Evolutionary conservation across 2,888 invertebrate species (phyloP).

Genomic region (Nymphalis c-album): DNA sequence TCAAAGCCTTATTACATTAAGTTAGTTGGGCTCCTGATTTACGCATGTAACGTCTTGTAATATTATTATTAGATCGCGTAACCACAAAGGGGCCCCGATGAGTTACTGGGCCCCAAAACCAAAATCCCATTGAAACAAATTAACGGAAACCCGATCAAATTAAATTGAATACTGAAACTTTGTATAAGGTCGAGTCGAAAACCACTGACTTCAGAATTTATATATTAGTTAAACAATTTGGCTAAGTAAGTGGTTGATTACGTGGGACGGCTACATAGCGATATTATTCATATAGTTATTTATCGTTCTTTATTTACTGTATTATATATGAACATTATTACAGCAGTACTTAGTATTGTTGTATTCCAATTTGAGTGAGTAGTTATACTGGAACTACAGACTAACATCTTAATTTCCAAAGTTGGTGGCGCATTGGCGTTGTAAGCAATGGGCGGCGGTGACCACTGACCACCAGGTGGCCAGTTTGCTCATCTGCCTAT

Average conservation of each 20-base stretch:
- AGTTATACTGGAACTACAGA: too few relatives aligned
- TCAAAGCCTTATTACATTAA: conserved; percentile 27
- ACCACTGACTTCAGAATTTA: conserved; percentile 61
- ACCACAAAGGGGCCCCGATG: conserved; percentile 45
- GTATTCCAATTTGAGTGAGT: too few relatives aligned
- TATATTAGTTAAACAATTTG: conserved; percentile 62
- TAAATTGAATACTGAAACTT: conserved; percentile 55
- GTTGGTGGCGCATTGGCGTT: too few relatives aligned
- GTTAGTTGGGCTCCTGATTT: conserved; percentile 22
- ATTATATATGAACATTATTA: too few relatives aligned
- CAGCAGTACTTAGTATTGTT: too few relatives aligned
- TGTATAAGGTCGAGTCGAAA: conserved; percentile 43
- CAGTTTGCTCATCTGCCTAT: too few relatives aligned
- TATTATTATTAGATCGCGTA: conserved; percentile 34
- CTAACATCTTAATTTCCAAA: too few relatives aligned
- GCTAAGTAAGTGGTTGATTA: conserved; percentile 40
- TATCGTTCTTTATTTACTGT: too few relatives aligned
- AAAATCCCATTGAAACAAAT: conserved; percentile 50
- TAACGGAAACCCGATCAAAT: conserved; percentile 55
- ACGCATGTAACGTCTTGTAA: conserved; percentile 23
- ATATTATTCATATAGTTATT: neutral
- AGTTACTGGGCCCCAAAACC: conserved; percentile 45
- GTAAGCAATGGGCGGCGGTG: too few relatives aligned
- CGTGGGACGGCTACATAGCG: conserved; percentile 6
- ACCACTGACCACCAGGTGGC: too few relatives aligned